Base-by-base conservation (phyloP, 2,797 vertebrate species). In the Poeciliopsis presidionis region DNA sequence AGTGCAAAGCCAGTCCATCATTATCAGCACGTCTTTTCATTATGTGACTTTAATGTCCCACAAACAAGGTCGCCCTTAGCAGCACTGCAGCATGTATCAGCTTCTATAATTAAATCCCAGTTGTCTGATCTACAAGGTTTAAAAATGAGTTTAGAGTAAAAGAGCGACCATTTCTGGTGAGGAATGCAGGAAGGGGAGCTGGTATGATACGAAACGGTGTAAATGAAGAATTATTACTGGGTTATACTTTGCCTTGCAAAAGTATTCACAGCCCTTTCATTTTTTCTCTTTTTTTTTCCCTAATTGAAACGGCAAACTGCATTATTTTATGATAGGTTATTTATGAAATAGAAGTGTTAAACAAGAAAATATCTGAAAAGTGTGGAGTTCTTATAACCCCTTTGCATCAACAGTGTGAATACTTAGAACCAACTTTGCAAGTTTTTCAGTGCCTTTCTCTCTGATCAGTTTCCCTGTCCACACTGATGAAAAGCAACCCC, bases 11-110 rank as follows among this genome's bases (percentile, higher is more conserved):
- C 61, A 49, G 36, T 18, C 3, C 4, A 5, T 57, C 36, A 57
- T 43, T 4, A 28, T 53, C 39, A 41, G 51, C 14, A 53, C 39
- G n/a, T 76, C 47, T 76, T 76, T 69, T 69, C 59, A 67, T 67
- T 47, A 47, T 41, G 22, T 41, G 46, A 8, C 36, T 57, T 45
- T 43, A 61, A 59, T 30, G 20, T 12, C 36, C 36, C 9, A 12
- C 36, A 67, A 25, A 41, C 36, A 41, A 25, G 63, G 63, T 41
- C n/a, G 18, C 39, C 59, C 39, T 57, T 14, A 55, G 51, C 49
- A 55, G 20, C 33, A 55, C 49, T 16, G 36, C 49, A 55, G 5
- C 33, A 55, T 8, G n/a, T 55, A 28, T 57, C 47, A 74, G n/a
- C 53, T 43, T 43, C 41, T 18, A 14, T 73, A 55, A 73, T 73